Conservation (phyloP, 2,888 invertebrate species). For the Drosophila monieri region DNA sequence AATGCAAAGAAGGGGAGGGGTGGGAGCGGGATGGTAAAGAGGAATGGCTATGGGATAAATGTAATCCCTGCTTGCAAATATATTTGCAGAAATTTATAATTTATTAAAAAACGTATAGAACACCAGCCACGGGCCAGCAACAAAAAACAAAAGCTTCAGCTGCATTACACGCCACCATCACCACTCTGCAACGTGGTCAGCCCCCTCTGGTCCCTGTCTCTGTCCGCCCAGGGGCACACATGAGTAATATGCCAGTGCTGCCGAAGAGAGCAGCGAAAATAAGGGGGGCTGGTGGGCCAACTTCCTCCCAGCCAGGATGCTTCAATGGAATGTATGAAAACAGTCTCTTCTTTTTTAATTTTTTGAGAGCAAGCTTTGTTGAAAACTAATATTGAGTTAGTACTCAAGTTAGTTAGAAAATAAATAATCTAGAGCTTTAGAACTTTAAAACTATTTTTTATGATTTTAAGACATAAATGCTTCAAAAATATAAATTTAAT, state of each 20-base stretch:
- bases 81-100: constrained; percentile 79
- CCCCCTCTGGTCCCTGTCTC: too few relatives aligned
- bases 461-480: not conserved
- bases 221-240: constrained; percentile 45
- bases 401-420: not conserved
- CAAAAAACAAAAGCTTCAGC: constrained; percentile 64
- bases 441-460: too few relatives aligned
- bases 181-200: not conserved
- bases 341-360: not conserved
- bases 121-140: constrained; percentile 64
- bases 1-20: constrained; percentile 61
- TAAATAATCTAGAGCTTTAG: not conserved
- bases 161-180: constrained; percentile 12
- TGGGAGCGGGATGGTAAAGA: not conserved
- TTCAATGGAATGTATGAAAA: not conserved
- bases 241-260: constrained; percentile 61
- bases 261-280: constrained; percentile 49
- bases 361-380: not conserved
- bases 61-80: constrained; percentile 79
- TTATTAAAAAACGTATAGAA: constrained; percentile 74
- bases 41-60: constrained; percentile 54
- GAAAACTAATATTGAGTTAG: not conserved
- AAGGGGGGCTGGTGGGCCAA: constrained; percentile 16
- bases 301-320: not conserved
- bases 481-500: not conserved